Evolutionary conservation across 1,140 invertebrate genomes (phyloP).

Genomic region (Bombus cullumanus): DNA sequence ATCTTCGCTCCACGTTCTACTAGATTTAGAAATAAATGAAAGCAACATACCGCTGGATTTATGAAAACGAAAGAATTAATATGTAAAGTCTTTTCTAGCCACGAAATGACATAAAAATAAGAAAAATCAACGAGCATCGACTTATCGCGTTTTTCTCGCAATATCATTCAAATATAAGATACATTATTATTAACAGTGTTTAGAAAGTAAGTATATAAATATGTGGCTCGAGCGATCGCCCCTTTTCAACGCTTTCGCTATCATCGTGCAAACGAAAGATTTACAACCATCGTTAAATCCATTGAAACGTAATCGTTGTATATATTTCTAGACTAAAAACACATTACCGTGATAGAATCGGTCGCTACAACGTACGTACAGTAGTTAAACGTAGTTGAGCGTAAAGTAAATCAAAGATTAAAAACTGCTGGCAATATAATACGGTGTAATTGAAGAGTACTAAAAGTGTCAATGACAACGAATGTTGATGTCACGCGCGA

Average conservation of each 20-base stretch:
- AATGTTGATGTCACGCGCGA: not conserved
- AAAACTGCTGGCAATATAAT: not conserved
- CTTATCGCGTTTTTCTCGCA: not conserved
- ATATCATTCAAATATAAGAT: not conserved
- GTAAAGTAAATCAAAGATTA: no score
- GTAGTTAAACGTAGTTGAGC: no score
- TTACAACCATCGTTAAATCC: not conserved
- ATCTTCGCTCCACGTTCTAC: no score
- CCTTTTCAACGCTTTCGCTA: conserved; percentile 14
- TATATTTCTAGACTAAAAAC: no score
- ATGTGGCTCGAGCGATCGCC: no score
- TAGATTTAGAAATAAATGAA: no score
- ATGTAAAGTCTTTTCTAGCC: no score
- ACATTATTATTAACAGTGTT: not conserved
- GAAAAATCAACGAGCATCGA: not conserved
- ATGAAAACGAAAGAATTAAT: no score
- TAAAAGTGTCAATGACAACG: not conserved
- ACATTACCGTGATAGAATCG: not conserved
- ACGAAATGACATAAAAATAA: no score
- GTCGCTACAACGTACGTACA: no score
- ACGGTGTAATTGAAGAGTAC: not conserved
- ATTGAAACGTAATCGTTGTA: not conserved
- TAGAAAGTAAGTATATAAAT: conserved; percentile 6
- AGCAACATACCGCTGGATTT: no score
- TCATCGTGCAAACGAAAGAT: not conserved